Evolutionary conservation across 1,140 invertebrate genomes (phyloP), one percentile per base, ranked within the genome.

Genomic region (Lineus longissimus): DNA sequence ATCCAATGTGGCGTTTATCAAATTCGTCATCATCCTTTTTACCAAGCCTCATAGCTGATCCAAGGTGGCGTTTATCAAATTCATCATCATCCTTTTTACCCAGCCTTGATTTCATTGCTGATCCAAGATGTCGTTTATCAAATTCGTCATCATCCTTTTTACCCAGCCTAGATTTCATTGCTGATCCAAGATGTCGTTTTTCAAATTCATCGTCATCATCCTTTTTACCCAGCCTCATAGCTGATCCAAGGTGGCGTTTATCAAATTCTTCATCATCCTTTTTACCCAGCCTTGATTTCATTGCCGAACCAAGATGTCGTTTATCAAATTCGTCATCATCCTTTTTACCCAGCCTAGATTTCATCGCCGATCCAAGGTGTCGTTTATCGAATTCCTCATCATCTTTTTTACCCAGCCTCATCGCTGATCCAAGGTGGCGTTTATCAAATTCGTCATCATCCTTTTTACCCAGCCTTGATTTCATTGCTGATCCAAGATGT

Each of bases 121-220:
- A 19, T 51, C 47, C 47, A 6, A 51, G n/a, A n/a, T 51, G 47
- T n/a, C 47, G 47, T 43, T 19, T 43, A 13, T 43, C 19, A 43
- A 13, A 11, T 19, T 43, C 40, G 11, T 13, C 11, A 19, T 43
- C 11, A 43, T 43, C 40, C 11, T 19, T 11, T 43, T 43, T 43
- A 13, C 40, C 40, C 40, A 19, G n/a, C 4, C 47, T 19, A n/a
- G n/a, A n/a, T n/a, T n/a, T n/a, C 19, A 51, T 23, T n/a, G 47
- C 47, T n/a, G 47, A 19, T 51, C 47, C 47, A 6, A 51, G n/a
- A n/a, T 51, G 47, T n/a, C 47, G 47, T 51, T 51, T 51, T 4
- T 51, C 47, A n/a, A 51, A 7, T 4, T 23, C 19, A 11, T 43
- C 40, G 11, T 13, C 11, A 19, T 43, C 11, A 43, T 43, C 40